Percentiles rank a stretch among this genome's conserved stretches.
phyloP scores from a whole-genome alignment of 2,888 invertebrate genomes.

The Cactoblastis cactorum region DNA sequence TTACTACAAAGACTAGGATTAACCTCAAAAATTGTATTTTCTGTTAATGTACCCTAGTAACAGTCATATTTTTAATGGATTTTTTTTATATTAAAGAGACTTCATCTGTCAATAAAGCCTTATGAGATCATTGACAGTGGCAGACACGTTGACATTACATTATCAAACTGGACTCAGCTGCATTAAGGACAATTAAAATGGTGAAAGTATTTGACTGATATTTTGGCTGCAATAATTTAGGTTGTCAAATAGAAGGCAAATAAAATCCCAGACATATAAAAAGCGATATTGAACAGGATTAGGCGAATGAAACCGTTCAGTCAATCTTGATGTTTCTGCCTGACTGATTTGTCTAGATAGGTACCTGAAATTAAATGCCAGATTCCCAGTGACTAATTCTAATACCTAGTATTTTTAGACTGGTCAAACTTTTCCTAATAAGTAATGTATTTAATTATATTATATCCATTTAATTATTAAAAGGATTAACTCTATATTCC shows the following conservation, averaged over 20 bases:
- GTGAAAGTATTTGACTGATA: constrained; percentile 63
- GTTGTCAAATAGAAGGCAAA: constrained; percentile 51
- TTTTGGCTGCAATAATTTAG: constrained; percentile 42
- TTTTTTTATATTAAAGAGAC: no score
- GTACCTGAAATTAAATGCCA: constrained; percentile 69
- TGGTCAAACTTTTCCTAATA: neutral
- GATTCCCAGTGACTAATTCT: constrained; percentile 67
- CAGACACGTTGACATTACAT: constrained; percentile 68
- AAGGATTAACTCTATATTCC: no score
- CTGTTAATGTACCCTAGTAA: neutral
- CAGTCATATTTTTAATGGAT: neutral
- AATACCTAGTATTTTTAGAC: constrained; percentile 26
- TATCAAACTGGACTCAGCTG: constrained; percentile 53
- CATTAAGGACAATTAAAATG: constrained; percentile 61
- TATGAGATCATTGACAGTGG: constrained; percentile 41
- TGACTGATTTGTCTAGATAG: constrained; percentile 70
- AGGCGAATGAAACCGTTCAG: constrained; percentile 69
- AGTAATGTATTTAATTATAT: neutral
- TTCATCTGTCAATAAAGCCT: constrained; percentile 32
- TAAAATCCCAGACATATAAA: constrained; percentile 53
- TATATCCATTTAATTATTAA: neutral
- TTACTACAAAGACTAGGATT: no score
- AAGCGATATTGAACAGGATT: constrained; percentile 72
- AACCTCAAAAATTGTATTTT: no score
- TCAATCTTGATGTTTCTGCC: constrained; percentile 72